Conservation (phyloP, 2,888 invertebrate species). For the Limenitis camilla region DNA sequence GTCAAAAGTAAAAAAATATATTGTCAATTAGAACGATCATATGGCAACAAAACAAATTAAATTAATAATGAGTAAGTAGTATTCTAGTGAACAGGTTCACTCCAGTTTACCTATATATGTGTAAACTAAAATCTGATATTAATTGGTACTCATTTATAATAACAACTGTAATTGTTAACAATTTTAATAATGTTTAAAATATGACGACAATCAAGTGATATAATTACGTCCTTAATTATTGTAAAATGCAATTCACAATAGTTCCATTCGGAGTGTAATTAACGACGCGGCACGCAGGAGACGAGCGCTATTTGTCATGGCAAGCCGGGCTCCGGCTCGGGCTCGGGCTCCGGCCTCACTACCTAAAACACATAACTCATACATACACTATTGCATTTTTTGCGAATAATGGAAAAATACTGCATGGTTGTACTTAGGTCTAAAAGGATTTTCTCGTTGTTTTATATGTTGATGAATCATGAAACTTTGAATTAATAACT, state of each 20-base stretch:
- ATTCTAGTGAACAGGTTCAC: no score
- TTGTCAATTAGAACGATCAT: no score
- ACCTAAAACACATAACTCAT: conserved; percentile 4
- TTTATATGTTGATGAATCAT: background rate
- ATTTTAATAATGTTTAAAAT: conserved; percentile 5
- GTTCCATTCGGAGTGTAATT: conserved; percentile 50
- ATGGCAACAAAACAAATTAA: no score
- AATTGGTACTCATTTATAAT: no score
- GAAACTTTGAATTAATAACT: background rate
- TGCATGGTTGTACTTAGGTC: background rate
- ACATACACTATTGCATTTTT: conserved; percentile 11
- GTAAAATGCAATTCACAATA: conserved; percentile 45
- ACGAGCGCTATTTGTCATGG: conserved; percentile 51
- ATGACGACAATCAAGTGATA: conserved; percentile 10
- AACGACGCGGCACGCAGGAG: conserved; percentile 46
- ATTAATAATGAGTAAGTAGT: no score
- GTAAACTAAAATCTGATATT: no score
- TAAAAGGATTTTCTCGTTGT: background rate
- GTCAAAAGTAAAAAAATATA: no score
- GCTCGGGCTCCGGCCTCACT: conserved; percentile 8
- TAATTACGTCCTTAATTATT: conserved; percentile 25
- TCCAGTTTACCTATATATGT: no score
- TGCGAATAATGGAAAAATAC: conserved; percentile 10
- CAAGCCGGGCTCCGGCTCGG: conserved; percentile 22
- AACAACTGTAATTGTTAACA: background rate